Base-by-base conservation (phyloP, 2,797 vertebrate species). In the Numenius phaeopus region DNA sequence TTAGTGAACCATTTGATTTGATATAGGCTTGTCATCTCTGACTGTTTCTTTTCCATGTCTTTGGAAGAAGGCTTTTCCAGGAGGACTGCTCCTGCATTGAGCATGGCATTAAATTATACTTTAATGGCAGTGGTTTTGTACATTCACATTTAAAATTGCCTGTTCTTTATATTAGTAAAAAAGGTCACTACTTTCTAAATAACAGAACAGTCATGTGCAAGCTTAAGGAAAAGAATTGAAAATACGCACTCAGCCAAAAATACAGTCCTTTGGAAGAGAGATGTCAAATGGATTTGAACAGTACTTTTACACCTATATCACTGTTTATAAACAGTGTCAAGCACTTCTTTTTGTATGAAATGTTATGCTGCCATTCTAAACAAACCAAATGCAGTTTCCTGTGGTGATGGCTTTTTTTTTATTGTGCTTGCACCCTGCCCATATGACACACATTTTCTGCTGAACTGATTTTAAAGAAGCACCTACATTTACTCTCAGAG, bases 301-400 rank as follows among this genome's bases (percentile, higher is more conserved):
- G 80, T 91, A 44, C 86, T 96, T 96, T 92, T 71, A 89, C 76
- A 89, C 34, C 27, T 59, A 91, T 90, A 93, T 81, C 72, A 86
- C 82, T 96, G 34, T 96, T 96, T 94, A 85, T 87, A 96, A 96
- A 88, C 69, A 87, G 32, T 72, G 65, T 67, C 78, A 83, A 81
- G 65, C 44, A 85, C 58, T 91, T 85, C 2, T 92, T 94, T 83
- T 87, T 17, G 8, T 16, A 26, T 85, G 49, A 90, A 89, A 87
- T 67, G 21, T 62, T 94, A 62, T 50, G 83, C 58, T 95, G 90
- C 62, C 66, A 55, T 81, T 83, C 75, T 72, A 78, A 83, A 64
- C 30, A 80, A 96, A 62, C 42, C 24, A 67, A 67, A 72, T 47
- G 21, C 32, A 69, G 17, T 59, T 82, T 84, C 81, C 83, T 84